Percentiles rank a stretch among this genome's conserved stretches.
These are phyloP conservation scores for Rhyacophila evoluta DNA, from an alignment of 2,888 invertebrate genomes.

Conservation along the genomic window DNA sequence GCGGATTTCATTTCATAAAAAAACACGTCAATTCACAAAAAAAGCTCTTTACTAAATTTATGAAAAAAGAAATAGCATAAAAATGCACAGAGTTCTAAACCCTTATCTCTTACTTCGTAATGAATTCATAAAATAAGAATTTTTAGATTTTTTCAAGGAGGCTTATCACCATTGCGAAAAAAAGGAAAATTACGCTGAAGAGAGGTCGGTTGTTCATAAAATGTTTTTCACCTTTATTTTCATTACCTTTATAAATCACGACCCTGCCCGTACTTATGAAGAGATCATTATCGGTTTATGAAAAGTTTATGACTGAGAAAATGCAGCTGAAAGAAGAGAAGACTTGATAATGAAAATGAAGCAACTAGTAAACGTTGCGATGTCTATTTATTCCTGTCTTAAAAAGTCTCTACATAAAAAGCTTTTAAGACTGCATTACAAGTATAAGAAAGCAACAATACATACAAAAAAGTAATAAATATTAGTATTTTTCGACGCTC, in stretches of 20 bases:
- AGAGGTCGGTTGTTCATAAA: slow-evolving; percentile 15
- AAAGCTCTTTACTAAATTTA: neutral
- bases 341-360: slow-evolving; percentile 20
- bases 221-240: slow-evolving; percentile 29
- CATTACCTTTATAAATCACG: slow-evolving; percentile 31
- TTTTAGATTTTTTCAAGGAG: slow-evolving; percentile 3
- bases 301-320: slow-evolving; percentile 34
- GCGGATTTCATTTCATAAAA: neutral
- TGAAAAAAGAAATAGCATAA: slow-evolving; percentile 5
- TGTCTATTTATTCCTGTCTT: neutral
- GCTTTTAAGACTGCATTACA: slow-evolving; percentile 26
- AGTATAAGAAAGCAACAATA: too few species aligned
- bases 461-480: too few species aligned
- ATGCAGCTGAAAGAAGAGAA: neutral
- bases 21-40: slow-evolving; percentile 8
- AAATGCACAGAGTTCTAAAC: slow-evolving; percentile 22
- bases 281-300: slow-evolving; percentile 40
- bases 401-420: neutral
- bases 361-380: neutral
- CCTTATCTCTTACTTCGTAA: slow-evolving; percentile 2
- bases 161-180: slow-evolving; percentile 29
- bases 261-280: neutral
- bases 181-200: slow-evolving; percentile 21
- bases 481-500: too few species aligned
- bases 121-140: slow-evolving; percentile 19